Percentiles rank a stretch among this genome's conserved stretches.
phyloP scores from a whole-genome alignment of 2,888 invertebrate genomes.

The Cryptocheilus praepositus region DNA sequence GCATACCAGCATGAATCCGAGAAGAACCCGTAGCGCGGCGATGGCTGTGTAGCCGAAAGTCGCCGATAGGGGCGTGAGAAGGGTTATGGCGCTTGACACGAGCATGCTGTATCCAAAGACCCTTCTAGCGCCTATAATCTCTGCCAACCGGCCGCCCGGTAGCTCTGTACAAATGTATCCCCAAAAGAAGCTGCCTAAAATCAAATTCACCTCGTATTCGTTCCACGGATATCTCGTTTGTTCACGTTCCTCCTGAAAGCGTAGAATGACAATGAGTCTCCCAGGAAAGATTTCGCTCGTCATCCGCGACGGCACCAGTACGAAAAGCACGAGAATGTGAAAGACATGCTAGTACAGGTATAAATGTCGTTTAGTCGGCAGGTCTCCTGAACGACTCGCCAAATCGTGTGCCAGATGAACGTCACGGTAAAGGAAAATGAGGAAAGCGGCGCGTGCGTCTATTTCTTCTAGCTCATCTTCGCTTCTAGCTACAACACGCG shows the following conservation, averaged over 20 bases:
- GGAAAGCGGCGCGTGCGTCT: no score
- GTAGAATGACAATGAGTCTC: no score
- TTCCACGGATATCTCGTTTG: slow-evolving; percentile 84
- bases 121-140: slow-evolving; percentile 87
- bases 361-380: no score
- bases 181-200: slow-evolving; percentile 93
- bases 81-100: slow-evolving; percentile 86
- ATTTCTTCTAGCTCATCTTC: no score
- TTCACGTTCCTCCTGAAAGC: slow-evolving; percentile 39
- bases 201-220: slow-evolving; percentile 85
- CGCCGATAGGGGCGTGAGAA: slow-evolving; percentile 87
- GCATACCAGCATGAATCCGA: slow-evolving; percentile 84
- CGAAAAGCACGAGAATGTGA: background rate
- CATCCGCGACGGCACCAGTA: background rate
- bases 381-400: no score
- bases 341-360: background rate
- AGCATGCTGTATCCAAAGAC: slow-evolving; percentile 93
- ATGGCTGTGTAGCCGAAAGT: slow-evolving; percentile 82
- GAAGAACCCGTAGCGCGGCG: slow-evolving; percentile 83
- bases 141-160: slow-evolving; percentile 91
- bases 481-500: no score
- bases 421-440: no score
- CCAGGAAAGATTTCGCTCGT: no score
- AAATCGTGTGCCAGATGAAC: no score
- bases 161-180: slow-evolving; percentile 93